Evolutionary conservation across 2,113 vertebrate species (phyloP).

Genomic region (Leiothrix lutea): DNA sequence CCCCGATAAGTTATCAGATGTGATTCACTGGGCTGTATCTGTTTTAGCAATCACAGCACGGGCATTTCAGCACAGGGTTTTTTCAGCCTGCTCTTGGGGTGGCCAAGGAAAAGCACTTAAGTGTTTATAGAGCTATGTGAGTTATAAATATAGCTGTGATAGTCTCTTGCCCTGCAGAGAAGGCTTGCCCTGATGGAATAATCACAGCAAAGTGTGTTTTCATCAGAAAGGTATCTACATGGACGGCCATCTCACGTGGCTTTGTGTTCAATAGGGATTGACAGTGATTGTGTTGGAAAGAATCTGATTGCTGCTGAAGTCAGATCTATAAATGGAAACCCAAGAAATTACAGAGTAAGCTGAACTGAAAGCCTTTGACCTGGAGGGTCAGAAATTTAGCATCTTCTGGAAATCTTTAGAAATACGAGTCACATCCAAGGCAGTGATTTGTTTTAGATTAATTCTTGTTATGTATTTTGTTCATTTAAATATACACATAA

Average conservation of each 20-base stretch:
- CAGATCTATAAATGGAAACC: background rate
- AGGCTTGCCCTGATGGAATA: background rate
- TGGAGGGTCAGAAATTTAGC: background rate
- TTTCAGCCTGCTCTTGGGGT: background rate
- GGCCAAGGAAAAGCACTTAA: background rate
- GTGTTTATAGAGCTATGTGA: background rate
- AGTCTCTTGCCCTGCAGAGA: background rate
- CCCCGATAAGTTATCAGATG: constrained; percentile 41
- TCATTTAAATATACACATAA: background rate
- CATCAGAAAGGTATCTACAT: background rate
- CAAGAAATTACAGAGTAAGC: background rate
- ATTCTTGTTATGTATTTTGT: background rate
- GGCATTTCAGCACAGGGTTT: background rate
- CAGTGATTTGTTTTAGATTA: background rate
- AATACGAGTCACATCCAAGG: background rate
- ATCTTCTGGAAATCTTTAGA: background rate
- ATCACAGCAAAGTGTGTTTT: background rate
- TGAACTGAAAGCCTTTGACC: background rate
- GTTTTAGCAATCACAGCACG: background rate
- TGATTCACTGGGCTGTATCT: constrained; percentile 16
- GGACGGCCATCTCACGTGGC: background rate
- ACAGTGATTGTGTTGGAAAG: background rate
- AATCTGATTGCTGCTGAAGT: background rate
- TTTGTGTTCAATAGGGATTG: background rate
- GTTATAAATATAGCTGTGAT: background rate